Percentiles rank a stretch among this genome's conserved stretches.
Evolutionary conservation across 2,797 vertebrate genomes (phyloP).

Genomic region (Poeciliopsis paucimaculata): DNA sequence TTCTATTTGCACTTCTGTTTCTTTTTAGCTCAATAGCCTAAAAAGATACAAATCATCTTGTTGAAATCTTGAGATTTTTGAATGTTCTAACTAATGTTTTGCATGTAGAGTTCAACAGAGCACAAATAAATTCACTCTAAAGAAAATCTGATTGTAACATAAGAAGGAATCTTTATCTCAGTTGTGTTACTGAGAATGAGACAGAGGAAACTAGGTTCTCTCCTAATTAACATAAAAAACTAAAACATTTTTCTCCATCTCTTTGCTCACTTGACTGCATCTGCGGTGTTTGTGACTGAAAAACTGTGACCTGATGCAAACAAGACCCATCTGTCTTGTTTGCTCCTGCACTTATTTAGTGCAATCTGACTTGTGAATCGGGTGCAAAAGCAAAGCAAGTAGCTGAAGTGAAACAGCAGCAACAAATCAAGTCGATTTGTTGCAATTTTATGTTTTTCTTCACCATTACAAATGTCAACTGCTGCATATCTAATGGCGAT

Average conservation of each 20-base stretch:
- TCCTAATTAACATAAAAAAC: not conserved
- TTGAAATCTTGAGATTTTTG: not conserved
- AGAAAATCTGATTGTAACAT: not conserved
- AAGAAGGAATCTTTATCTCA: not conserved
- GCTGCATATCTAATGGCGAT: slow-evolving; percentile 8
- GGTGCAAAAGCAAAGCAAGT: not conserved
- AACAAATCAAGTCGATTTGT: not conserved
- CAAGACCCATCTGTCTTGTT: not conserved
- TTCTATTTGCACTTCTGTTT: not conserved
- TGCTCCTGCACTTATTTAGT: not conserved
- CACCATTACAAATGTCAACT: not conserved
- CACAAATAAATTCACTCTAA: not conserved
- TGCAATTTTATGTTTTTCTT: not conserved
- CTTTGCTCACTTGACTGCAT: not conserved
- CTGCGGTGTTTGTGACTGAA: not conserved
- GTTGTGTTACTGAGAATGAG: not conserved
- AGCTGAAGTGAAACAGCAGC: not conserved
- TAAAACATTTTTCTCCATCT: not conserved
- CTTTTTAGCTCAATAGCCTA: not conserved
- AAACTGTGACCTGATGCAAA: not conserved
- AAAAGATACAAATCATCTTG: not conserved
- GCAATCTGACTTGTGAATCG: not conserved
- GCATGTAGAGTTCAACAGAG: not conserved
- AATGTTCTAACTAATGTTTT: not conserved
- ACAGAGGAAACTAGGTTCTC: not conserved